A percentile compares a stretch with the other conserved stretches of the same genome.
Evolutionary conservation across 2,888 invertebrate species (phyloP).

Genomic region (Mesorhabditis sp.): DNA sequence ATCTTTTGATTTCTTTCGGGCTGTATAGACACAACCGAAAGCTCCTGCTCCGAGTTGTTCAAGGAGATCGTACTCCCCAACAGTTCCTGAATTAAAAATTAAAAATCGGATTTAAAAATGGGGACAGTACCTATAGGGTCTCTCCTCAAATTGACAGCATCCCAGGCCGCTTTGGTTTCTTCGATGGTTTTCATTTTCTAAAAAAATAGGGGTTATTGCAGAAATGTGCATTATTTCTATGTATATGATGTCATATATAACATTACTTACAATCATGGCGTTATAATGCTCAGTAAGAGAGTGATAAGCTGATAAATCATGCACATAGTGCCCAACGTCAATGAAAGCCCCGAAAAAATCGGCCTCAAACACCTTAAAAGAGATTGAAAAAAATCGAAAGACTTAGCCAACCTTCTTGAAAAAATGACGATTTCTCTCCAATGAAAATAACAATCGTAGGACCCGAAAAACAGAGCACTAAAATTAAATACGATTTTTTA

Average conservation of each 20-base stretch:
- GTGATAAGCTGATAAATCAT: conserved; percentile 58
- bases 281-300: conserved; percentile 49
- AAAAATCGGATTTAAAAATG: not conserved
- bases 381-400: not conserved
- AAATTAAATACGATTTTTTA: not conserved
- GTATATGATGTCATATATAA: conserved; percentile 2
- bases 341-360: conserved; percentile 60
- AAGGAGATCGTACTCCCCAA: conserved; percentile 61
- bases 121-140: conserved; percentile 21
- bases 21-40: conserved; percentile 63
- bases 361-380: conserved; percentile 58
- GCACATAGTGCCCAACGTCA: conserved; percentile 61
- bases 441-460: conserved; percentile 61
- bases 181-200: conserved; percentile 8
- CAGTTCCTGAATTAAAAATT: conserved; percentile 37
- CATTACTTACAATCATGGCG: conserved; percentile 20
- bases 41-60: conserved; percentile 62
- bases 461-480: conserved; percentile 61
- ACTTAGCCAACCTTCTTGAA: conserved; percentile 51
- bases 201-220: not conserved
- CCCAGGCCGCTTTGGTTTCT: conserved; percentile 26
- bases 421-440: conserved; percentile 60
- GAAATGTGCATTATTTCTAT: not conserved
- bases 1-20: conserved; percentile 53
- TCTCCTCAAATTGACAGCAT: conserved; percentile 28